Base-by-base conservation (phyloP, 92 coral and sea anemone species). In the Porites evermanni region DNA sequence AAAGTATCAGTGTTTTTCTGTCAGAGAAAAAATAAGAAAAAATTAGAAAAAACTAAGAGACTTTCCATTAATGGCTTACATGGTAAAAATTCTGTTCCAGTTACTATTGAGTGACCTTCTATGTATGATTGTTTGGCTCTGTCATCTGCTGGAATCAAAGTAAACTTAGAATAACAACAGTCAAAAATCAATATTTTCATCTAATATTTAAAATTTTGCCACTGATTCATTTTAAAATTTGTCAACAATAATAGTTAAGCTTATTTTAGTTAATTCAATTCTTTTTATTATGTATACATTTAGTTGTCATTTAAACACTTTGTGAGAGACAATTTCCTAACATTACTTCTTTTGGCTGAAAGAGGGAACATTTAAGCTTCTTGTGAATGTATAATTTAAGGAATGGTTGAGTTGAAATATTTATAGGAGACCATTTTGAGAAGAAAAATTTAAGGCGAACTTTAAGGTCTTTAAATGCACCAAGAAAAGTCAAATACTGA, bases 31-130 rank as follows among this genome's bases (percentile, higher is more conserved):
- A 38, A 38, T 38, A 38, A 38, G 47, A 38, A 38, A 38, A 38
- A 38, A 38, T 29, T 38, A 38, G 47, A 38, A 38, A 38, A 38
- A 38, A 4, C 6, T 38, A 38, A 38, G 47, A 38, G 47, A 0
- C 47, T 38, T 38, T 38, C 47, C 47, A 0, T 38, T 38, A 38
- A 38, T 38, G 8, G 79, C 87, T 83, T 74, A 83, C 87, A 83
- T 73, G 87, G 87, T 72, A 83, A 73, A 64, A 73, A 83, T 20
- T 83, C 87, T 61, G 87, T 64, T 72, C 80, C 79, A 51, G 79
- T 29, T 14, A 83, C 73, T n/a, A 73, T 50, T 3, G 87, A 63
- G 23, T 83, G 79, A 44, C 80, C 87, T 26, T 83, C 87, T 83
- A 83, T 63, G 70, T 79, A 83, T 3, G 80, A 47, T 51, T 83